Evolutionary conservation across 1,140 invertebrate species (phyloP), one percentile per base, ranked within the genome.

Genomic region (Lycorma delicatula): DNA sequence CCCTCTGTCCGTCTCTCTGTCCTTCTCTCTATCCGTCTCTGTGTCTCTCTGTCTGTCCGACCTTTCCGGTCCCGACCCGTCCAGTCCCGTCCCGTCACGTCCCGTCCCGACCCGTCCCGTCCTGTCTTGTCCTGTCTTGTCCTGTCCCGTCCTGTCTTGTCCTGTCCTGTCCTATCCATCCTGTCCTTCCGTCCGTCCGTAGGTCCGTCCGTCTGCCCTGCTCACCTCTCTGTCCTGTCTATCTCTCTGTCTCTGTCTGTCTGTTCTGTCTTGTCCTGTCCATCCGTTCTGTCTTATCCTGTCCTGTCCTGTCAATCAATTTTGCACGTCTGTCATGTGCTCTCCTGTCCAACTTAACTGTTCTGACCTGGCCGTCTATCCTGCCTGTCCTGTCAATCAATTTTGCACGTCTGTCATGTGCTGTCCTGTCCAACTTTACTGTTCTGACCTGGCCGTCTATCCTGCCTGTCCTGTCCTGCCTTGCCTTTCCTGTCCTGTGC

Each of bases 1-100:
- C 31, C 38, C 46, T 57, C 56, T 51, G 18, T 57, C 27, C 26
- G 36, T 51, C 28, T 57, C 29, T 51, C 46, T 51, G 18, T 50
- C 46, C 25, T 3, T 46, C 29, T 38, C 29, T 41, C 47, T 46
- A 5, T 51, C 47, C 26, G 13, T 54, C 20, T 54, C 36, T 54
- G 16, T 54, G 16, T 54, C 52, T 54, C 18, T 54, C 52, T 38
- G 16, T 54, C 31, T 38, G 29, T 54, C 31, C 38, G 22, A 38
- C 52, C 38, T 18, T 38, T 4, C 38, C 31, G 36, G 29, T 54
- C 31, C 38, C 52, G 36, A n/a, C 38, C 52, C 22, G 51, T 16
- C 18, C 16, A 22, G 47, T 57, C 29, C 25, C 56, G 50, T 5
- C 38, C 46, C 25, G 36, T 57, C 28, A 36, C 46, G 47, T 28